These are phyloP conservation scores for Drosophila ficusphila DNA, from an alignment of 1,140 invertebrate species.

Conservation along the genomic window DNA sequence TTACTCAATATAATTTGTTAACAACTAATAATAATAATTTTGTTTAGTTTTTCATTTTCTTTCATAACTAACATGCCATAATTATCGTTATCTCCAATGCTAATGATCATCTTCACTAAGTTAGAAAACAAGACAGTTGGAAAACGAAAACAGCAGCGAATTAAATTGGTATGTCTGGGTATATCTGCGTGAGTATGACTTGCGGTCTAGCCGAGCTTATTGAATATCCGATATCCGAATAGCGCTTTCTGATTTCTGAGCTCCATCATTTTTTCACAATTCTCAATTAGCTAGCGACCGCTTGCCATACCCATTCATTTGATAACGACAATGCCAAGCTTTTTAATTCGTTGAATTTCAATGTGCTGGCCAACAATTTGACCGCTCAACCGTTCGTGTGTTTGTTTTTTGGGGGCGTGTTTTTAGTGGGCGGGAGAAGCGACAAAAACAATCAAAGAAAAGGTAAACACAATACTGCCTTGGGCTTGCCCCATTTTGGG, in stretches of 20 bases:
- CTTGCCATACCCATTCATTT: conserved; percentile 12
- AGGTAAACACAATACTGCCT: conserved; percentile 74
- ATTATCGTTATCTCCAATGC: conserved; percentile 69
- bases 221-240: conserved; percentile 1
- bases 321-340: conserved; percentile 31
- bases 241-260: conserved; percentile 10
- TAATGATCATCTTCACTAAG: conserved; percentile 69
- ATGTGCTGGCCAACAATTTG: conserved; percentile 37
- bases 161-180: conserved; percentile 29
- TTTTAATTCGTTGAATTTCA: conserved; percentile 25
- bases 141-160: conserved; percentile 68
- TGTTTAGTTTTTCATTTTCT: conserved; percentile 69
- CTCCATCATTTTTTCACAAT: conserved; percentile 11
- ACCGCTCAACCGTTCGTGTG: conserved; percentile 31
- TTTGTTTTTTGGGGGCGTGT: conserved; percentile 25
- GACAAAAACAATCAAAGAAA: conserved; percentile 59
- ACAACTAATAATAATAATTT: conserved; percentile 82
- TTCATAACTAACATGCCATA: conserved; percentile 82
- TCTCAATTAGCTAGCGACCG: conserved; percentile 24
- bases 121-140: conserved; percentile 62
- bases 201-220: conserved; percentile 1
- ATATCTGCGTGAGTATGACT: conserved; percentile 47
- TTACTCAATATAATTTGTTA: conserved; percentile 83
- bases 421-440: conserved; percentile 52
- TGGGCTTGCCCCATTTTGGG: conserved; percentile 65